Evolutionary conservation across 2,888 invertebrate genomes (phyloP).

Genomic region (Chalcosyrphus nemorum): DNA sequence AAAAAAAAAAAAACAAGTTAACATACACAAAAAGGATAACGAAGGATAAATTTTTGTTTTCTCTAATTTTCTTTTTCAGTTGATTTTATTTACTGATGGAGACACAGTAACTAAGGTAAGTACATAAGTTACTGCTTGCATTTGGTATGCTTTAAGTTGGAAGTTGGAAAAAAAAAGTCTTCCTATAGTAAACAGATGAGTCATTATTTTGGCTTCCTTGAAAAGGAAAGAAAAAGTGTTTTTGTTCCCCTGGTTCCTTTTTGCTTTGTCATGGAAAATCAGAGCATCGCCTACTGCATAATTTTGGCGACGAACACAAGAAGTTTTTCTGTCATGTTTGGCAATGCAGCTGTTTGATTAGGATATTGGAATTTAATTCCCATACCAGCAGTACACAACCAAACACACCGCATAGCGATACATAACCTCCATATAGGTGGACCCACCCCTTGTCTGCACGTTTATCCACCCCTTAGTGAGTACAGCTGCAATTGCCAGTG

Average conservation of each 20-base stretch:
- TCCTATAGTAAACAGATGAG: conserved; percentile 50
- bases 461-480: not conserved
- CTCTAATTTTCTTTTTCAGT: not conserved
- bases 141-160: too few relatives aligned
- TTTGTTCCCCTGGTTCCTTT: conserved; percentile 11
- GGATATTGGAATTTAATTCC: conserved; percentile 39
- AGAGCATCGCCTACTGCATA: not conserved
- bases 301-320: not conserved
- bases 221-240: not conserved
- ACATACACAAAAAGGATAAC: conserved; percentile 60
- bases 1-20: not conserved
- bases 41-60: conserved; percentile 20
- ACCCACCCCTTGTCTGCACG: not conserved
- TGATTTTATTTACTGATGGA: too few relatives aligned
- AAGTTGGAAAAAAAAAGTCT: not conserved
- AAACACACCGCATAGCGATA: not conserved
- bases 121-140: too few relatives aligned
- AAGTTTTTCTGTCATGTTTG: conserved; percentile 9
- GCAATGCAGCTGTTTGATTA: conserved; percentile 53
- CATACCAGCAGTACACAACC: not conserved
- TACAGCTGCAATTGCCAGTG: not conserved
- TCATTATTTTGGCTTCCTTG: conserved; percentile 41
- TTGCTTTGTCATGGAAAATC: not conserved
- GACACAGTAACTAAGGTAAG: too few relatives aligned
- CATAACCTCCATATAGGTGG: not conserved